Evolutionary conservation across 2,888 invertebrate genomes (phyloP).

Genomic region (Drosophila nr. medialis): DNA sequence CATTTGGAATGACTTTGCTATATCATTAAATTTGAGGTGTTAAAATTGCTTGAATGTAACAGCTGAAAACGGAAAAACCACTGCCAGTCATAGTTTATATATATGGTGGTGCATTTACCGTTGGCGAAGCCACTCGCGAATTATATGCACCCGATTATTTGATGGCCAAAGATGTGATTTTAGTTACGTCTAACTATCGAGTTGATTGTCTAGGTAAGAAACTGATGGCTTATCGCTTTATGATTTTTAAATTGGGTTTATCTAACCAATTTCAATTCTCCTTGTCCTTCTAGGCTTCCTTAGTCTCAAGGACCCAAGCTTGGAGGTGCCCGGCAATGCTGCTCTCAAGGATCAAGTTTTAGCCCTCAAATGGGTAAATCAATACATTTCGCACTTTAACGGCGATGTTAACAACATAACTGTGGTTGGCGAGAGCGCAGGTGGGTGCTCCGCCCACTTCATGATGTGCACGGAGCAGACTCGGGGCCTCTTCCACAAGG

Average conservation of each 20-base stretch:
- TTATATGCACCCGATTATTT: slow-evolving; percentile 84
- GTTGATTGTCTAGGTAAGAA: slow-evolving; percentile 83
- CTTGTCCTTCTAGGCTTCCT: slow-evolving; percentile 84
- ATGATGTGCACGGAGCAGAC: slow-evolving; percentile 85
- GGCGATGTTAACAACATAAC: slow-evolving; percentile 86
- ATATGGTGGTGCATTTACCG: slow-evolving; percentile 85
- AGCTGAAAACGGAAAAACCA: slow-evolving; percentile 62
- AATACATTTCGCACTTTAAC: slow-evolving; percentile 85
- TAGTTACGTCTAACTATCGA: slow-evolving; percentile 85
- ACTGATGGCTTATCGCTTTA: slow-evolving; percentile 5
- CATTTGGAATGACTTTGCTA: slow-evolving; percentile 9
- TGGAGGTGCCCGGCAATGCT: slow-evolving; percentile 86
- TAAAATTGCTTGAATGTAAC: slow-evolving; percentile 3
- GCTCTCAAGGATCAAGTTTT: slow-evolving; percentile 86
- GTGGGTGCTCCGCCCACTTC: slow-evolving; percentile 85
- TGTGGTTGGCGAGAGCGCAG: slow-evolving; percentile 86
- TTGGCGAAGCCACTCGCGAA: slow-evolving; percentile 82
- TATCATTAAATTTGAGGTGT: slow-evolving; percentile 11
- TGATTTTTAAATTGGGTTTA: slow-evolving; percentile 4
- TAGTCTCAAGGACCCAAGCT: slow-evolving; percentile 84
- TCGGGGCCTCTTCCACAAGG: slow-evolving; percentile 83
- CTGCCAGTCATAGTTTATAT: slow-evolving; percentile 85
- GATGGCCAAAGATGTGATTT: slow-evolving; percentile 84
- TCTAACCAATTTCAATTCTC: neutral
- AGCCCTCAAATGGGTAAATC: slow-evolving; percentile 86